Evolutionary conservation across 1,140 invertebrate genomes (phyloP).

Genomic region (Sipha flava): DNA sequence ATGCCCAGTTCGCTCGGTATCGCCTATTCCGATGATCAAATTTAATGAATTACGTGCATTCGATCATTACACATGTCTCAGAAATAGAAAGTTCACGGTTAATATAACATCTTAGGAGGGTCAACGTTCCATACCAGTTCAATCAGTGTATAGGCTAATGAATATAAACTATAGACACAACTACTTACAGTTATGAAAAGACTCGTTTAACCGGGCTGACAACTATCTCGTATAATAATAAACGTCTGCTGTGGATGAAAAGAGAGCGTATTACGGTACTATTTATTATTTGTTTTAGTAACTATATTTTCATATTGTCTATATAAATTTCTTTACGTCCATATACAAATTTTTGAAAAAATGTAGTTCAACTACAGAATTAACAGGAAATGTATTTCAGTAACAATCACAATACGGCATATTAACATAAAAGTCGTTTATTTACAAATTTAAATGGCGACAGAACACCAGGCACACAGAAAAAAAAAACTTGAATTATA

Average conservation of each 20-base stretch:
- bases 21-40: too few species aligned
- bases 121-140: background rate
- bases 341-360: too few species aligned
- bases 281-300: background rate
- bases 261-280: background rate
- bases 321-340: too few species aligned
- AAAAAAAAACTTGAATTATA: too few species aligned
- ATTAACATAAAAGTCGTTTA: too few species aligned
- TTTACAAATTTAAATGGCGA: too few species aligned
- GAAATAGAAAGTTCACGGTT: slow-evolving; percentile 5
- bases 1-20: too few species aligned
- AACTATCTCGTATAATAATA: background rate
- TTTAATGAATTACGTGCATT: too few species aligned
- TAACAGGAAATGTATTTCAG: too few species aligned
- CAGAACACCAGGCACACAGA: too few species aligned
- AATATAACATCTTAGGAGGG: background rate
- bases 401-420: too few species aligned
- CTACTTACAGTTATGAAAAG: background rate
- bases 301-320: background rate
- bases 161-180: background rate
- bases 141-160: background rate
- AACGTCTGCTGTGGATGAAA: background rate
- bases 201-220: background rate
- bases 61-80: background rate
- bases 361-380: too few species aligned